Base-by-base conservation (phyloP, 2,797 vertebrate genomes). In the Micromesistius poutassou region DNA sequence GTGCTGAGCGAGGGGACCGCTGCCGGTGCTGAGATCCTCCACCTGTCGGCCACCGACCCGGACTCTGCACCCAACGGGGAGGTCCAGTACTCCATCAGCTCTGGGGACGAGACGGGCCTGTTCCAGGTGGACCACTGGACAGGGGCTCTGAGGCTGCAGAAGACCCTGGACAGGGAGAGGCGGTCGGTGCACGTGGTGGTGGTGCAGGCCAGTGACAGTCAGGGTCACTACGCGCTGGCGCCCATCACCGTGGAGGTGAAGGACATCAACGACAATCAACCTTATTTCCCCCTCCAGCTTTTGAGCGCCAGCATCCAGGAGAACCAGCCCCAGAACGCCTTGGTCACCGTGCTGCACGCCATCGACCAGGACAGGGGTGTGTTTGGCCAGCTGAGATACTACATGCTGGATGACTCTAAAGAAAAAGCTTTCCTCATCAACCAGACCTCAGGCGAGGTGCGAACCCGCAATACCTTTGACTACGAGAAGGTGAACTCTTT, bases 221-320 rank as follows among this genome's bases (percentile, higher is more conserved):
- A 93, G 0, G 94, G 95, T 0, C 94, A 98, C 87, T 98, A 98
- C 5, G 94, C 97, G 0, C 91, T 99, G 14, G 96, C 94, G 13
- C 96, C 97, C 0, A 93, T 99, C 33, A 91, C 91, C 35, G 86
- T 99, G 0, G 97, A 98, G 35, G 98, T 99, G 73, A 97, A 97
- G 81, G 98, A 99, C 0, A 82, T 98, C 74, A 99, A 99, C 0
- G 98, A 99, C 83, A 97, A 99, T 74, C 93, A 94, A 74, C 98
- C 98, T 0, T 96, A 95, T 87, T 99, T 99, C 88, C 98, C 98
- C 0, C 90, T 99, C 71, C 94, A 94, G 74, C 90, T 94, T 68
- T 89, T 99, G 87, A 98, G 94, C 0, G 91, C 96, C 74, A 98
- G 96, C 82, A 91, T 99, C 83, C 91, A 92, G 28, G 98, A 99